These are phyloP conservation scores for Madoqua kirkii DNA, from an alignment of 2,113 vertebrate genomes.

Conservation along the genomic window DNA sequence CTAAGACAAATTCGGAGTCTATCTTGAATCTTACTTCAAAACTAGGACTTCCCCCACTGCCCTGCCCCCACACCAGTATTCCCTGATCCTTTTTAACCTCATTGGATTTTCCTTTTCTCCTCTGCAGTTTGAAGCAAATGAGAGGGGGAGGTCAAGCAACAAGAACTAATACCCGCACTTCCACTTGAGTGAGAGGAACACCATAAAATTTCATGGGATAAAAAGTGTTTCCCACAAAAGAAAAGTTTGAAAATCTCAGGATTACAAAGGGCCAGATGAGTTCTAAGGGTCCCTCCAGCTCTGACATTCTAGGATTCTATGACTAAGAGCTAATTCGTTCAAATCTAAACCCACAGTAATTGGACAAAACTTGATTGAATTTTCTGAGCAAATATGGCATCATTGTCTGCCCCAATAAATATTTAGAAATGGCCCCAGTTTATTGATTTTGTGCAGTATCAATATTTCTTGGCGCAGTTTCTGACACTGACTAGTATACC, in stretches of 20 bases:
- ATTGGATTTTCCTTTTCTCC: neutral
- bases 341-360: conserved; percentile 43
- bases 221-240: conserved; percentile 11
- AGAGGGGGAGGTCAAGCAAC: neutral
- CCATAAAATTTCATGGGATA: neutral
- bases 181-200: neutral
- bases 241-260: conserved; percentile 35
- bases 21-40: neutral
- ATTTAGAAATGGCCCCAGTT: conserved; percentile 43
- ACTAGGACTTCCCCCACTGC: neutral
- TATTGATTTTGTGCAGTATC: conserved; percentile 65
- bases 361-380: conserved; percentile 61
- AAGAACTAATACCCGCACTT: neutral
- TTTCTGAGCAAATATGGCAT: conserved; percentile 52
- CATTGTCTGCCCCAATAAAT: conserved; percentile 57
- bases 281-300: conserved; percentile 40
- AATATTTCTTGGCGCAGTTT: conserved; percentile 54
- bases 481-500: neutral
- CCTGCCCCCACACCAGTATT: neutral
- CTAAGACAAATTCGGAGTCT: neutral
- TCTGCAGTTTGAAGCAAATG: neutral
- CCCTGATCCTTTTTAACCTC: neutral
- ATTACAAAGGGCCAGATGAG: neutral
- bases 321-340: conserved; percentile 59
- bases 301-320: conserved; percentile 52